Percentiles rank a stretch among this genome's conserved stretches.
Conservation (phyloP, 2,113 vertebrate genomes). For the Oryzias celebensis region DNA sequence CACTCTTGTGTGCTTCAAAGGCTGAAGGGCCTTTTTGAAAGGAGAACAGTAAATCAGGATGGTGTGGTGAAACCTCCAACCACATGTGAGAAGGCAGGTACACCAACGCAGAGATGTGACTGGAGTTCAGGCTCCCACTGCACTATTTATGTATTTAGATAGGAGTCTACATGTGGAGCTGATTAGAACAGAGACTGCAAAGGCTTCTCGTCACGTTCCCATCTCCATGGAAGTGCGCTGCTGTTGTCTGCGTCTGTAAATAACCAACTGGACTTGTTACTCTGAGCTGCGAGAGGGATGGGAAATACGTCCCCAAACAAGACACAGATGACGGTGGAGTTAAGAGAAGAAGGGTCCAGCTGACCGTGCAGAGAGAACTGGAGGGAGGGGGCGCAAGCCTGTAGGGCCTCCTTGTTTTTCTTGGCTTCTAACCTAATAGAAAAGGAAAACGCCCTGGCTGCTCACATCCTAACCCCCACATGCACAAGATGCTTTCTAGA, state of each 20-base stretch:
- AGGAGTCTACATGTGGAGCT: conserved; percentile 70
- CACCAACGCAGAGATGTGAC: conserved; percentile 32
- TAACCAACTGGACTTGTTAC: conserved; percentile 50
- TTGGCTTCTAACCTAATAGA: conserved; percentile 8
- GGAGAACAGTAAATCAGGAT: conserved; percentile 52
- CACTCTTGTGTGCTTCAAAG: conserved; percentile 36
- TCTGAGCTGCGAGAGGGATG: conserved; percentile 36
- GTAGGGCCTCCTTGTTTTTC: conserved; percentile 24
- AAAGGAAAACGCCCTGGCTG: conserved; percentile 25
- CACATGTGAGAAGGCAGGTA: conserved; percentile 45
- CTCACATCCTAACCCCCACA: conserved; percentile 29
- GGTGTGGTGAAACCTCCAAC: not conserved
- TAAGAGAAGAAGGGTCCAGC: conserved; percentile 22
- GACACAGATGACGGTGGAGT: conserved; percentile 21
- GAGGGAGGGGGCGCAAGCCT: not conserved
- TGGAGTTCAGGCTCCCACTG: conserved; percentile 36
- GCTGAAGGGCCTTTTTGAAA: conserved; percentile 55
- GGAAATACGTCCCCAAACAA: too few relatives aligned
- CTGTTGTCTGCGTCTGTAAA: conserved; percentile 38
- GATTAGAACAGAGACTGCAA: conserved; percentile 64
- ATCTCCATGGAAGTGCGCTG: conserved; percentile 58
- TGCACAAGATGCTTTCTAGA: not conserved
- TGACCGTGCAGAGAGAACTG: conserved; percentile 21
- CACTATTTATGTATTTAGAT: conserved; percentile 32
- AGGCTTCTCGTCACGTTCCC: conserved; percentile 61